Evolutionary conservation across 2,113 vertebrate species (phyloP).

Genomic region (Vimba vimba): DNA sequence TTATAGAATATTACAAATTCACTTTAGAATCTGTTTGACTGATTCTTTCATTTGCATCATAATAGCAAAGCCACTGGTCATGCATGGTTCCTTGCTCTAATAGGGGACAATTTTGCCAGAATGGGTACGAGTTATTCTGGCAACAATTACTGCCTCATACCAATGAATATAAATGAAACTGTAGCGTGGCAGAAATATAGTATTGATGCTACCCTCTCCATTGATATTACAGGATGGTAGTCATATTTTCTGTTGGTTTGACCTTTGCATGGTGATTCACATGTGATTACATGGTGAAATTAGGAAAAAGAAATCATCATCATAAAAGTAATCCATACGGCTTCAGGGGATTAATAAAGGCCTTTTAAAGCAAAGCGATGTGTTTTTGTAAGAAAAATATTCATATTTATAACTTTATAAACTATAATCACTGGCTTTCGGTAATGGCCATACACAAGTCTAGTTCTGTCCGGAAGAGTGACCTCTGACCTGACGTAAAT

Average conservation of each 20-base stretch:
- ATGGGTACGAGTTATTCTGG: slow-evolving; percentile 28
- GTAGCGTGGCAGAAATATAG: slow-evolving; percentile 29
- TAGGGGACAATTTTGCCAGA: slow-evolving; percentile 50
- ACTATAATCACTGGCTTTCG: no score
- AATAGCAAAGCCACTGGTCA: slow-evolving; percentile 33
- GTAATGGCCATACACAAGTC: no score
- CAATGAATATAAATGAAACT: slow-evolving; percentile 53
- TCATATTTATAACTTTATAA: no score
- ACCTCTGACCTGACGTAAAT: background rate
- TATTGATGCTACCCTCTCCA: slow-evolving; percentile 39
- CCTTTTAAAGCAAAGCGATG: no score
- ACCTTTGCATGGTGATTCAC: background rate
- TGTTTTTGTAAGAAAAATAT: no score
- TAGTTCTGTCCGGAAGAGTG: no score
- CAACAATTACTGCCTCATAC: slow-evolving; percentile 49
- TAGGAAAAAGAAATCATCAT: background rate
- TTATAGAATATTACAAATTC: slow-evolving; percentile 44
- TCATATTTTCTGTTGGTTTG: slow-evolving; percentile 19
- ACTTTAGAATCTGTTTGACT: slow-evolving; percentile 48
- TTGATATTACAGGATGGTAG: slow-evolving; percentile 33
- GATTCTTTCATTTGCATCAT: slow-evolving; percentile 57
- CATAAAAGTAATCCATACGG: no score
- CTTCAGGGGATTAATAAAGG: no score
- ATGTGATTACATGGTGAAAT: slow-evolving; percentile 34
- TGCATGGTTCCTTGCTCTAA: slow-evolving; percentile 44